Evolutionary conservation across 2,113 vertebrate species (phyloP).

Genomic region (Mesitornis unicolor): DNA sequence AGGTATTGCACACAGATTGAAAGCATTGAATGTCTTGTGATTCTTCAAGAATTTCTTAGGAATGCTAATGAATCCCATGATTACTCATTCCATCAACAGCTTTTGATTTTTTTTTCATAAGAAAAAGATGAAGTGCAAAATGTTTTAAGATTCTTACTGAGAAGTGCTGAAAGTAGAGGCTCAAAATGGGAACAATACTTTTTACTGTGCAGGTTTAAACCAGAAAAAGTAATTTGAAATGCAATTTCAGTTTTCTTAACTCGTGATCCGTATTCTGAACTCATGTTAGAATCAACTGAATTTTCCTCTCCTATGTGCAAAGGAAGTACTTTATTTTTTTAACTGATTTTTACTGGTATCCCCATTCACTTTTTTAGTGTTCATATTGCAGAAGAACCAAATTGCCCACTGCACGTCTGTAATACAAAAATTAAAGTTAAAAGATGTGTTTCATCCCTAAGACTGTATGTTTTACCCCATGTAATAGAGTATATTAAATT

Average conservation of each 20-base stretch:
- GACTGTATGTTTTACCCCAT: not conserved
- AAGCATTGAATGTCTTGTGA: not conserved
- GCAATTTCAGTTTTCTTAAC: not conserved
- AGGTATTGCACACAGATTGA: not conserved
- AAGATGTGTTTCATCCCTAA: not conserved
- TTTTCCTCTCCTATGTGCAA: not conserved
- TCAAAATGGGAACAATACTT: not conserved
- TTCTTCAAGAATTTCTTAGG: not conserved
- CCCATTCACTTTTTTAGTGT: not conserved
- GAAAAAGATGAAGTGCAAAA: not conserved
- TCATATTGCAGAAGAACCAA: not conserved
- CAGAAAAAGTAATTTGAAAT: not conserved
- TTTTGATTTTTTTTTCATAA: not conserved
- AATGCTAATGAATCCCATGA: not conserved
- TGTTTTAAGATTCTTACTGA: not conserved
- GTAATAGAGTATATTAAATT: not conserved
- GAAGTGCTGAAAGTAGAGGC: not conserved
- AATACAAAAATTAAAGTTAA: not conserved
- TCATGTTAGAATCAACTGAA: not conserved
- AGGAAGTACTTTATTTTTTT: not conserved
- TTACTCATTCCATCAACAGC: not conserved
- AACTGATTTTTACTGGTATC: not conserved
- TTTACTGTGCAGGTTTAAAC: not conserved
- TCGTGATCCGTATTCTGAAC: not conserved
- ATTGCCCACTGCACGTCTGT: not conserved